These are phyloP conservation scores for Saccostrea echinata DNA, from an alignment of 1,140 invertebrate genomes.

Conservation along the genomic window DNA sequence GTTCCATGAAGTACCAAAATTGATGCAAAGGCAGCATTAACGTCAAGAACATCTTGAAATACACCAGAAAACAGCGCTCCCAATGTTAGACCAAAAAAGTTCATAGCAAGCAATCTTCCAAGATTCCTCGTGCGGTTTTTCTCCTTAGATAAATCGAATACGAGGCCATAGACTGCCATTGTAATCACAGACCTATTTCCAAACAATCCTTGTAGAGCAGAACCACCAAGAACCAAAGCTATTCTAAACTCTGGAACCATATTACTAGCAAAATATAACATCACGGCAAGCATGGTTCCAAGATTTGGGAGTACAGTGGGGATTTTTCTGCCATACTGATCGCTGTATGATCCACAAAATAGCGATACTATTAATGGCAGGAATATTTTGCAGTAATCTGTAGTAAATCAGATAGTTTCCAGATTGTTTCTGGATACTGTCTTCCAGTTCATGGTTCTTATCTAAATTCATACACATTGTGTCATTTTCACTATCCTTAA, in stretches of 20 bases:
- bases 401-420: slow-evolving; percentile 75
- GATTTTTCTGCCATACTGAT: slow-evolving; percentile 76
- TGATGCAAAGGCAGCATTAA: slow-evolving; percentile 48
- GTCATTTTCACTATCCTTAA: slow-evolving; percentile 57
- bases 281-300: slow-evolving; percentile 74
- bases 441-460: slow-evolving; percentile 62
- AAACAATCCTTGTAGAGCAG: slow-evolving; percentile 72
- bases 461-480: slow-evolving; percentile 63
- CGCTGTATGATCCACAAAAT: slow-evolving; percentile 79
- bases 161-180: slow-evolving; percentile 79
- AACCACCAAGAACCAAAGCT: slow-evolving; percentile 71
- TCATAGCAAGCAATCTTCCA: slow-evolving; percentile 77
- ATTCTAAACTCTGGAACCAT: slow-evolving; percentile 56
- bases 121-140: slow-evolving; percentile 72
- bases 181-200: slow-evolving; percentile 78
- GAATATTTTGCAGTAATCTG: slow-evolving; percentile 76
- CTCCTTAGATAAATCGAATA: slow-evolving; percentile 71
- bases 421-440: slow-evolving; percentile 70
- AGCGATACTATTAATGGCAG: slow-evolving; percentile 76
- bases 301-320: slow-evolving; percentile 77
- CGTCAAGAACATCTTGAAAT: slow-evolving; percentile 67
- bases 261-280: slow-evolving; percentile 73
- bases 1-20: too few relatives aligned
- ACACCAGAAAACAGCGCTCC: slow-evolving; percentile 75
- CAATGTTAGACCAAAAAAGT: slow-evolving; percentile 77